Conservation (phyloP, 2,888 invertebrate genomes). For the Callyntrura guangdongensis region DNA sequence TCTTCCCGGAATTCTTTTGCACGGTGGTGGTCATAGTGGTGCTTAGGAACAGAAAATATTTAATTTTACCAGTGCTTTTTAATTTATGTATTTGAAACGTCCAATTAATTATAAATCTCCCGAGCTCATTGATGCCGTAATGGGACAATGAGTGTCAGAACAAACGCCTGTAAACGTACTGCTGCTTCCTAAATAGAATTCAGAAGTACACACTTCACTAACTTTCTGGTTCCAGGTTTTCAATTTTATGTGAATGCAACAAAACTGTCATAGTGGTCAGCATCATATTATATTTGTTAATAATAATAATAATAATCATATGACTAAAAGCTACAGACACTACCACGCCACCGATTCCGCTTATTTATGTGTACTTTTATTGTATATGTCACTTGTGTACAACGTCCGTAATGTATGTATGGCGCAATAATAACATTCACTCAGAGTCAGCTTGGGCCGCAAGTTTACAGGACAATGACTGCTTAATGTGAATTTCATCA, state of each 20-base stretch:
- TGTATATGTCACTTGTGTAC: neutral
- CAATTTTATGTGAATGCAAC: conserved; percentile 15
- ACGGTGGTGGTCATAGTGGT: neutral
- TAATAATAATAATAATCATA: neutral
- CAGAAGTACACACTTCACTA: conserved; percentile 7
- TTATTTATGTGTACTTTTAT: neutral
- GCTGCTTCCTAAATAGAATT: neutral
- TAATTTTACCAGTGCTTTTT: neutral
- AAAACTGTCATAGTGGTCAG: conserved; percentile 42
- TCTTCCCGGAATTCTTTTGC: neutral
- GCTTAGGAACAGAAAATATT: neutral
- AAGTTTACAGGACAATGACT: conserved; percentile 77
- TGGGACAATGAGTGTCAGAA: conserved; percentile 26
- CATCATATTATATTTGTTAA: neutral
- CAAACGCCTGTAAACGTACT: neutral
- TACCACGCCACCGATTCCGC: neutral
- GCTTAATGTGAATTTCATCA: conserved; percentile 79
- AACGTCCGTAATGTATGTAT: neutral
- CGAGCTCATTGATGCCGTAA: conserved; percentile 19
- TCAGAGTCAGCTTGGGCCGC: conserved; percentile 47
- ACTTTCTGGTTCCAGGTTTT: conserved; percentile 22
- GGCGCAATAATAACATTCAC: conserved; percentile 31
- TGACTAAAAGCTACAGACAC: conserved; percentile 25
- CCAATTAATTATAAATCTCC: conserved; percentile 14
- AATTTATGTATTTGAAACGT: conserved; percentile 16